phyloP scores from a whole-genome alignment of 1,140 invertebrate genomes.

The Hetaerina americana region DNA sequence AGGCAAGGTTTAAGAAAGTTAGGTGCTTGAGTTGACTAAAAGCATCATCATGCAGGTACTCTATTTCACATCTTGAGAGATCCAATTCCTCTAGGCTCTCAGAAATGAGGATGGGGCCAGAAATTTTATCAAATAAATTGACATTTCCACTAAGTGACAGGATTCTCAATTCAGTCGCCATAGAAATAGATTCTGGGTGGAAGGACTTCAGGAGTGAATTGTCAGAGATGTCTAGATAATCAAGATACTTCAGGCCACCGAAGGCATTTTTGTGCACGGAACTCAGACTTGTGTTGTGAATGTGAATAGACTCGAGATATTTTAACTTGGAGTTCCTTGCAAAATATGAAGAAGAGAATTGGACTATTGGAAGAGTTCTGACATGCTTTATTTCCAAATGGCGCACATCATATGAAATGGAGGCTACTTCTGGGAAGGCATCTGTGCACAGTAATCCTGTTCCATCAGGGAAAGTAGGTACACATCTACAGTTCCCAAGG shows the following conservation, averaged over 20 bases:
- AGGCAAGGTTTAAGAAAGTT: slow-evolving; percentile 46
- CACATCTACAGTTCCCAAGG: too few relatives aligned
- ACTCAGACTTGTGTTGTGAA: not conserved
- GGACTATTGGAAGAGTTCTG: too few relatives aligned
- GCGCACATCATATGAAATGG: too few relatives aligned
- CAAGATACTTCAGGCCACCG: not conserved
- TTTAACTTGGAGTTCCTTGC: too few relatives aligned
- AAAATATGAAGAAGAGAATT: too few relatives aligned
- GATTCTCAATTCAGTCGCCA: not conserved
- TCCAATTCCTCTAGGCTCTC: slow-evolving; percentile 48
- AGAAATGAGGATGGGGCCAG: slow-evolving; percentile 33
- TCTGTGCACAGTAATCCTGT: too few relatives aligned
- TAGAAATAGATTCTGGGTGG: not conserved
- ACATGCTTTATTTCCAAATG: too few relatives aligned
- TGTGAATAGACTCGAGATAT: not conserved
- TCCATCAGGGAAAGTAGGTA: too few relatives aligned
- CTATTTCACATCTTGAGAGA: slow-evolving; percentile 47
- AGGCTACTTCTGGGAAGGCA: too few relatives aligned
- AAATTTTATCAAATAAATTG: not conserved
- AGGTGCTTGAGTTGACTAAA: slow-evolving; percentile 45
- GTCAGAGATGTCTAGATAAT: not conserved
- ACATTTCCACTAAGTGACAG: not conserved
- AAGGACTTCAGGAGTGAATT: not conserved
- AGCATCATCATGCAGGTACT: slow-evolving; percentile 39
- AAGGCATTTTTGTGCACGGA: not conserved